phyloP scores from a whole-genome alignment of 2,797 vertebrate genomes.

The Poeciliopsis paucimaculata region DNA sequence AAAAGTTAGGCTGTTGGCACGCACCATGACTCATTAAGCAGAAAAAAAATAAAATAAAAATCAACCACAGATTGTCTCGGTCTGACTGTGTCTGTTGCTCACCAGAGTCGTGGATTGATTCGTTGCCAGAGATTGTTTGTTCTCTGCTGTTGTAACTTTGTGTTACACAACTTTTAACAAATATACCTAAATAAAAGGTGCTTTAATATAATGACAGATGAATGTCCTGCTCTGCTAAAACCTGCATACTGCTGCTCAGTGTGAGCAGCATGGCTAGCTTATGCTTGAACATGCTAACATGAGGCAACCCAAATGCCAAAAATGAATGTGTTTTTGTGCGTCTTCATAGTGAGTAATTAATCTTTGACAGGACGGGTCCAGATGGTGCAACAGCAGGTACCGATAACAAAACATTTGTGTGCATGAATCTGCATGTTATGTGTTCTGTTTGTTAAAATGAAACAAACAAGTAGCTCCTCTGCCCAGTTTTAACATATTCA shows the following conservation, averaged over 20 bases:
- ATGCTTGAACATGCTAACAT: background rate
- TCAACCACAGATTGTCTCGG: constrained; percentile 34
- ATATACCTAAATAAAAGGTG: background rate
- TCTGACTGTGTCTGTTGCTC: constrained; percentile 31
- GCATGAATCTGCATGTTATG: background rate
- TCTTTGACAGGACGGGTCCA: constrained; percentile 24
- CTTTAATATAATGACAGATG: background rate
- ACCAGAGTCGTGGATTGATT: background rate
- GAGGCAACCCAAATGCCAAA: background rate
- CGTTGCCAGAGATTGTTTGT: background rate
- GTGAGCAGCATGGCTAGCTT: background rate
- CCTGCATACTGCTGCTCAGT: background rate
- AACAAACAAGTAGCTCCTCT: background rate
- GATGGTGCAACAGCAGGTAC: constrained; percentile 33
- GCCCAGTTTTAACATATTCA: constrained; percentile 14
- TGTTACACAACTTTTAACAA: background rate
- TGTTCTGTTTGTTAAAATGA: background rate
- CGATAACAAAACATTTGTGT: constrained; percentile 7
- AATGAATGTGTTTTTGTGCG: background rate
- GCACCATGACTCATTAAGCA: constrained; percentile 39
- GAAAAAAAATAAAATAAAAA: constrained; percentile 9
- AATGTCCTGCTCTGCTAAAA: background rate
- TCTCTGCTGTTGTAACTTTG: background rate
- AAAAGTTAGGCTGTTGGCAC: constrained; percentile 9
- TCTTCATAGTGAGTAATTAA: constrained; percentile 15